Percentiles rank a stretch among this genome's conserved stretches.
Evolutionary conservation across 2,888 invertebrate genomes (phyloP).

Genomic region (Pherbina coryleti): DNA sequence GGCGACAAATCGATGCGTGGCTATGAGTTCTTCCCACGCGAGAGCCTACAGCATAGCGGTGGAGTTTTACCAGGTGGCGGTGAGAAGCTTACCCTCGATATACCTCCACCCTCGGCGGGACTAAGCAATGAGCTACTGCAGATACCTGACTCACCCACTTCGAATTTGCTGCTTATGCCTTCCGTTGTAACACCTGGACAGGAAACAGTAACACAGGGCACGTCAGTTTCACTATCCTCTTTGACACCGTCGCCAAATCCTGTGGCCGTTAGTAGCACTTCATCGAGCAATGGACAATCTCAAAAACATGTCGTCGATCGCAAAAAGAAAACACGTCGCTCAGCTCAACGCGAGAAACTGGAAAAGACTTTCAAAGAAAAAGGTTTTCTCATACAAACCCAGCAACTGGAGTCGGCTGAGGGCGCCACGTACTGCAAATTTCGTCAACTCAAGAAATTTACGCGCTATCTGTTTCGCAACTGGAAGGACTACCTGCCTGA

Average conservation of each 20-base stretch:
- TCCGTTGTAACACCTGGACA: slow-evolving; percentile 22
- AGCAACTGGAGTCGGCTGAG: slow-evolving; percentile 91
- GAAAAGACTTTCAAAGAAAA: slow-evolving; percentile 94
- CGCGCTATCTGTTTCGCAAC: slow-evolving; percentile 89
- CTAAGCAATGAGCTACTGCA: slow-evolving; percentile 66
- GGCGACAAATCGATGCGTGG: slow-evolving; percentile 83
- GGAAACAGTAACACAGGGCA: slow-evolving; percentile 46
- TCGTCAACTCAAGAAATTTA: slow-evolving; percentile 89
- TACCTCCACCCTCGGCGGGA: slow-evolving; percentile 66
- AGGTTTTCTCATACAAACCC: slow-evolving; percentile 92
- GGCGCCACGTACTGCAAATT: slow-evolving; percentile 96
- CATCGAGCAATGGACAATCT: not conserved
- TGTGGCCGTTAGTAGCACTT: not conserved
- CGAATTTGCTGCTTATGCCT: slow-evolving; percentile 54
- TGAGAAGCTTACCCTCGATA: slow-evolving; percentile 65
- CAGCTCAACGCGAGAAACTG: slow-evolving; percentile 86
- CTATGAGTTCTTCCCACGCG: slow-evolving; percentile 83
- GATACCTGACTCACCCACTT: slow-evolving; percentile 64
- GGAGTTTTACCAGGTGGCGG: slow-evolving; percentile 72
- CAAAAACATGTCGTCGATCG: slow-evolving; percentile 51
- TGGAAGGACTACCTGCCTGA: slow-evolving; percentile 94
- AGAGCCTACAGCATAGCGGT: slow-evolving; percentile 76
- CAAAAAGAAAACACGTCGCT: slow-evolving; percentile 84
- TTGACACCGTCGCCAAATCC: slow-evolving; percentile 26
- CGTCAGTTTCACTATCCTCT: not conserved